Evolutionary conservation across 2,888 invertebrate genomes (phyloP), one percentile per base, ranked within the genome.

Genomic region (Sinotaia quadrata): DNA sequence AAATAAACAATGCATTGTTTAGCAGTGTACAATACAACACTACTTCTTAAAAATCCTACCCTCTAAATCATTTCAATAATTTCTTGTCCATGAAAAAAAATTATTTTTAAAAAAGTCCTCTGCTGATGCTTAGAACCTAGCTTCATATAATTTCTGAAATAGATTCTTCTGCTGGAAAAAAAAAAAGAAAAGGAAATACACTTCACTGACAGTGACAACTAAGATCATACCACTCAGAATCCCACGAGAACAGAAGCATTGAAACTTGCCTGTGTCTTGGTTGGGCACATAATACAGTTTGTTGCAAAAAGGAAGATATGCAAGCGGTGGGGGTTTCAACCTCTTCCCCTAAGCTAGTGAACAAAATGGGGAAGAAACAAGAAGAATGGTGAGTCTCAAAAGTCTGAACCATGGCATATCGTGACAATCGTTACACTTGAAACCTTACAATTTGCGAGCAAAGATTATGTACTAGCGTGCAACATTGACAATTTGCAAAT

Each of bases 341-440:
- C 89, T 87, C 87, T 87, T 87, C 86, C 89, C 89, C 89, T 89
- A 88, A 81, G 88, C 89, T 89, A 88, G 85, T 84, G 88, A 88
- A 84, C 84, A 79, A 88, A 87, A 88, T 85, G 84, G 87, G 89
- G 88, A 87, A 87, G 87, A 87, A 88, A 87, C 82, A 78, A 85
- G 84, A 87, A 87, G 86, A 86, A 75, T 75, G 52, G 68, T 73
- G 57, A 73, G 71, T 68, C 41, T 41, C 66, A 47, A 54, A 34
- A n/a, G n/a, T 65, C 56, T 21, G 54, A 54, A 56, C 56, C 65
- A 65, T 21, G n/a, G 54, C 56, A 65, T 44, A 24, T 57, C 57
- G 47, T 21, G 47, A n/a, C n/a, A 21, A 47, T 21, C 18, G 24
- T 47, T 47, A 47, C 47, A 47, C 47, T 31, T 57, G 31, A 29